Conservation (phyloP, 2,113 vertebrate genomes). For the Hassar affinis region DNA sequence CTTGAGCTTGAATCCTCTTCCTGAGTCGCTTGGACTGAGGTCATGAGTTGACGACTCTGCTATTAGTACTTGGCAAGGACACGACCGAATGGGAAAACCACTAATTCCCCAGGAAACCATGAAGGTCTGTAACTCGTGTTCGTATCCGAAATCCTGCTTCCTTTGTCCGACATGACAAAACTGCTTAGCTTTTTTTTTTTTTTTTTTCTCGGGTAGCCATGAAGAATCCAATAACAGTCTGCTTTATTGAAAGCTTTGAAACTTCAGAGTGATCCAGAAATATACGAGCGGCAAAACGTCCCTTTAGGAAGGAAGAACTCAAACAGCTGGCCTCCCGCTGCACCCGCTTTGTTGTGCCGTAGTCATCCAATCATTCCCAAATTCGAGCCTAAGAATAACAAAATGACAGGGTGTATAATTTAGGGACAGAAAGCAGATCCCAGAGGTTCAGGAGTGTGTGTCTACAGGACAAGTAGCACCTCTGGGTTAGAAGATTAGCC, state of each 20-base stretch:
- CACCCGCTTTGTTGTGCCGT: conserved; percentile 52
- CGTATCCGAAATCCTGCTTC: background rate
- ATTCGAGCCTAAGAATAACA: conserved; percentile 64
- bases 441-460: conserved; percentile 52
- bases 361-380: conserved; percentile 69
- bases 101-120: background rate
- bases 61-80: conserved; percentile 7
- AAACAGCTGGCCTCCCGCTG: background rate
- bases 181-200: background rate
- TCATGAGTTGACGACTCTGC: background rate
- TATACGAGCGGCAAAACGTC: conserved; percentile 17
- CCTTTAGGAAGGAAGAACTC: conserved; percentile 18
- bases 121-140: background rate
- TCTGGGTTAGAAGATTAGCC: conserved; percentile 39
- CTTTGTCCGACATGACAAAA: background rate
- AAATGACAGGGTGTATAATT: conserved; percentile 76
- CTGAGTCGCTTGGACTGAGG: background rate
- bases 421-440: conserved; percentile 69
- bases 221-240: conserved; percentile 42
- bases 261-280: conserved; percentile 16
- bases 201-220: conserved; percentile 12
- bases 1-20: background rate
- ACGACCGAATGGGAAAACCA: background rate
- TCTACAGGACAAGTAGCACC: conserved; percentile 49
- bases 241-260: conserved; percentile 46